A percentile compares a stretch with the other conserved stretches of the same genome.
phyloP scores from a whole-genome alignment of 2,797 vertebrate genomes.

The Siniperca undulata region DNA sequence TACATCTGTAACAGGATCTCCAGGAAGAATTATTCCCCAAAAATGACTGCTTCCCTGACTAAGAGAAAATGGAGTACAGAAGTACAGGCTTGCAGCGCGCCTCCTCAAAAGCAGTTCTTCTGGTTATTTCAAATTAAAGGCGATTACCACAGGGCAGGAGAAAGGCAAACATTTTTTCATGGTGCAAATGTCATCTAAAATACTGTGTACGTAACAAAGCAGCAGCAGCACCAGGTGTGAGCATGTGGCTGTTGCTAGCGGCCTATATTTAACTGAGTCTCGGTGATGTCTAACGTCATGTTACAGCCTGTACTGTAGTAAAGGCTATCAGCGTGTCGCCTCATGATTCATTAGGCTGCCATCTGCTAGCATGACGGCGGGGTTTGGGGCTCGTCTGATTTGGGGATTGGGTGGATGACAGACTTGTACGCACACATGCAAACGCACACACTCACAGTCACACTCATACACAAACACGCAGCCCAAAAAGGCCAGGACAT shows the following conservation, averaged over 20 bases:
- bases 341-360: slow-evolving; percentile 75
- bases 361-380: slow-evolving; percentile 64
- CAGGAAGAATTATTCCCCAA: not conserved
- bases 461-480: not conserved
- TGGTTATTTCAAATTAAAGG: slow-evolving; percentile 6
- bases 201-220: slow-evolving; percentile 46
- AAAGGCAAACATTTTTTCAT: slow-evolving; percentile 5
- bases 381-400: slow-evolving; percentile 45
- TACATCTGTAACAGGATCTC: slow-evolving; percentile 8
- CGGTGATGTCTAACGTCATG: slow-evolving; percentile 56
- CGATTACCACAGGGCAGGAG: not conserved
- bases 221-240: slow-evolving; percentile 55
- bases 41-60: not conserved
- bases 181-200: slow-evolving; percentile 29
- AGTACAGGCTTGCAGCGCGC: not conserved
- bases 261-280: slow-evolving; percentile 67
- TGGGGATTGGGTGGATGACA: slow-evolving; percentile 50
- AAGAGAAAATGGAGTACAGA: not conserved
- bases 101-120: not conserved
- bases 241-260: slow-evolving; percentile 37
- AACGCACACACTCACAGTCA: not conserved
- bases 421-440: slow-evolving; percentile 42
- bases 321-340: slow-evolving; percentile 68
- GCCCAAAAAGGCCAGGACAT: slow-evolving; percentile 16
- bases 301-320: slow-evolving; percentile 65